Evolutionary conservation across 2,888 invertebrate species (phyloP).

Genomic region (Ormia ochracea): DNA sequence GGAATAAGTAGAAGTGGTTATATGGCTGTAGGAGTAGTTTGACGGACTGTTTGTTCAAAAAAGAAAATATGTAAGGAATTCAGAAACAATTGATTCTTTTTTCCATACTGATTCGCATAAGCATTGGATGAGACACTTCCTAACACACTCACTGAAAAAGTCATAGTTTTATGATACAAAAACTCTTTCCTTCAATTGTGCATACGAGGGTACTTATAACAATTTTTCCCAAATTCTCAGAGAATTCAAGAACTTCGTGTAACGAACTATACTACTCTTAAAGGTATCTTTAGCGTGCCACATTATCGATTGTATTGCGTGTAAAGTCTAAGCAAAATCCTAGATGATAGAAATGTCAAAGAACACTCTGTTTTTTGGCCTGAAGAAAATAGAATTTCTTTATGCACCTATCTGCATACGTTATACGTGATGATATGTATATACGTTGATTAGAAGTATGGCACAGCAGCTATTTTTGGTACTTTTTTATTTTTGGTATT

Average conservation of each 20-base stretch:
- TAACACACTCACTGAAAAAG: not conserved
- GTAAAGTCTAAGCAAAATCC: too few relatives aligned
- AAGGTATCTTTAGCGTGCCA: too few relatives aligned
- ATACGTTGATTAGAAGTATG: too few relatives aligned
- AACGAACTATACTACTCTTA: too few relatives aligned
- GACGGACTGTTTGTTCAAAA: not conserved
- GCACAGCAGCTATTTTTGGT: too few relatives aligned
- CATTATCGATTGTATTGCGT: too few relatives aligned
- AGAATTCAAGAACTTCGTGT: not conserved
- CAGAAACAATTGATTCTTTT: conserved; percentile 32
- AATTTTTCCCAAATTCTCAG: not conserved
- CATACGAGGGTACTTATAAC: not conserved
- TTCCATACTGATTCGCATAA: not conserved
- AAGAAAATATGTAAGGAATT: not conserved
- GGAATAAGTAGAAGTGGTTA: not conserved
- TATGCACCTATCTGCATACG: too few relatives aligned
- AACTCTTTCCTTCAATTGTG: not conserved
- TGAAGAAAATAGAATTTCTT: too few relatives aligned
- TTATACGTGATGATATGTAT: too few relatives aligned
- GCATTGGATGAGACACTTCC: not conserved
- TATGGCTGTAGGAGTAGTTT: not conserved
- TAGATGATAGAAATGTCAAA: too few relatives aligned
- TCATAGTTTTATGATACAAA: conserved; percentile 3
- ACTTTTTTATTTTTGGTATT: too few relatives aligned
- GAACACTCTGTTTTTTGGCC: too few relatives aligned